These are phyloP conservation scores for Sipha flava DNA, from an alignment of 1,140 invertebrate species.

Conservation along the genomic window DNA sequence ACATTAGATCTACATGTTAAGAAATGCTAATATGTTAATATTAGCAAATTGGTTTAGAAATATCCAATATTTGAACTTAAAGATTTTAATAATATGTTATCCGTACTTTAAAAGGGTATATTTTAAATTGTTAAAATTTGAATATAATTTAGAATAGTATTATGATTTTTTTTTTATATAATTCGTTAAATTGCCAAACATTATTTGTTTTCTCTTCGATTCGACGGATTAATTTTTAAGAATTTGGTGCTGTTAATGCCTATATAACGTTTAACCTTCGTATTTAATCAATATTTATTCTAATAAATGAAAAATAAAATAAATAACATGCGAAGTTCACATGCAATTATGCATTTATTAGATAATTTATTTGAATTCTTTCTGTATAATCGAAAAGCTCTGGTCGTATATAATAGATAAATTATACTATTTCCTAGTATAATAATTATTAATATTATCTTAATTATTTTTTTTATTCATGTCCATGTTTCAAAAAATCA, in stretches of 20 bases:
- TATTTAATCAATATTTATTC: not conserved
- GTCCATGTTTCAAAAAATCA: not conserved
- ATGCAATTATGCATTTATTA: not conserved
- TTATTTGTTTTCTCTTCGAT: not conserved
- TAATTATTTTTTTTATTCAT: not conserved
- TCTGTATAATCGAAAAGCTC: not conserved
- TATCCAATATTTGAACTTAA: too few relatives aligned
- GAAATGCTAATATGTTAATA: too few relatives aligned
- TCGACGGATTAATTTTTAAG: not conserved
- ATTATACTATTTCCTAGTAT: not conserved
- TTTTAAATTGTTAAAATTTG: too few relatives aligned
- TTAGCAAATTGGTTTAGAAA: too few relatives aligned
- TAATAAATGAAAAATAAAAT: not conserved
- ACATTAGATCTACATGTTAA: too few relatives aligned
- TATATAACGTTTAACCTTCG: not conserved
- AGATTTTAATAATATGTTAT: too few relatives aligned
- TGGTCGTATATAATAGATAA: too few relatives aligned
- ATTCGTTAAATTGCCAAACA: not conserved
- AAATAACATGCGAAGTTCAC: not conserved
- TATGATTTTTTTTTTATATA: too few relatives aligned
- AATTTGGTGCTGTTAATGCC: not conserved
- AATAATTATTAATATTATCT: not conserved
- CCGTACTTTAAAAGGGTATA: too few relatives aligned
- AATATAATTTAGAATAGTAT: too few relatives aligned
- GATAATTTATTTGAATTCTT: not conserved